A percentile compares a stretch with the other conserved stretches of the same genome.
Conservation (phyloP, 2,113 vertebrate species). For the Polyodon spathula region DNA sequence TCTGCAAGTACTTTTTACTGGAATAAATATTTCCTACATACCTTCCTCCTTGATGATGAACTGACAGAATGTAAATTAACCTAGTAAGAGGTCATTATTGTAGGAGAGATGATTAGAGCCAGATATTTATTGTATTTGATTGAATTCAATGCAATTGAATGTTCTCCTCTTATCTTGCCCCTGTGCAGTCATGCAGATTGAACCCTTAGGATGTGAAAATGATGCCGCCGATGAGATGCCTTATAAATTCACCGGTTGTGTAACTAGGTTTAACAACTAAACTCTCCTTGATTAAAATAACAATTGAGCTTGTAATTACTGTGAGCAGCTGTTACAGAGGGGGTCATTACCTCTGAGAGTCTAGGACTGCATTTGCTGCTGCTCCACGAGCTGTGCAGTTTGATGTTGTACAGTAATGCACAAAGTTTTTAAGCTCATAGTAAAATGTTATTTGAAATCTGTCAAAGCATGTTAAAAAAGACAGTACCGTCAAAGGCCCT, state of each 20-base stretch:
- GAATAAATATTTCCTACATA: too few relatives aligned
- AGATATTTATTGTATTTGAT: too few relatives aligned
- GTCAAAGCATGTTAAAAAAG: slow-evolving; percentile 76
- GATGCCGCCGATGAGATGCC: slow-evolving; percentile 47
- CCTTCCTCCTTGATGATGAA: too few relatives aligned
- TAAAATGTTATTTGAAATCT: slow-evolving; percentile 73
- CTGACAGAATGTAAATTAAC: too few relatives aligned
- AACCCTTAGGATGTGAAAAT: slow-evolving; percentile 5
- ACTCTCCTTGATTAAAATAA: slow-evolving; percentile 68
- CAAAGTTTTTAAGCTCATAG: slow-evolving; percentile 65
- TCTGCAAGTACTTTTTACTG: too few relatives aligned
- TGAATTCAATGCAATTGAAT: too few relatives aligned
- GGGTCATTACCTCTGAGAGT: slow-evolving; percentile 65
- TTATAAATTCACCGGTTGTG: slow-evolving; percentile 61
- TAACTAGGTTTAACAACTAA: slow-evolving; percentile 64
- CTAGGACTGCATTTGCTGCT: slow-evolving; percentile 56
- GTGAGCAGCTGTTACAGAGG: slow-evolving; percentile 63
- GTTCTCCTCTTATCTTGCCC: too few relatives aligned
- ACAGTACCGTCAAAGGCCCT: slow-evolving; percentile 60
- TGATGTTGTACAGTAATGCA: slow-evolving; percentile 61
- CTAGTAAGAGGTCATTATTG: too few relatives aligned
- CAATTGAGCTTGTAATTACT: slow-evolving; percentile 70
- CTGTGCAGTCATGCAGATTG: too few relatives aligned
- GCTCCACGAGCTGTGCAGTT: slow-evolving; percentile 58
- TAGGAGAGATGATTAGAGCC: too few relatives aligned